Base-by-base conservation (phyloP, 1,140 invertebrate genomes). In the Charaxes varanes region DNA sequence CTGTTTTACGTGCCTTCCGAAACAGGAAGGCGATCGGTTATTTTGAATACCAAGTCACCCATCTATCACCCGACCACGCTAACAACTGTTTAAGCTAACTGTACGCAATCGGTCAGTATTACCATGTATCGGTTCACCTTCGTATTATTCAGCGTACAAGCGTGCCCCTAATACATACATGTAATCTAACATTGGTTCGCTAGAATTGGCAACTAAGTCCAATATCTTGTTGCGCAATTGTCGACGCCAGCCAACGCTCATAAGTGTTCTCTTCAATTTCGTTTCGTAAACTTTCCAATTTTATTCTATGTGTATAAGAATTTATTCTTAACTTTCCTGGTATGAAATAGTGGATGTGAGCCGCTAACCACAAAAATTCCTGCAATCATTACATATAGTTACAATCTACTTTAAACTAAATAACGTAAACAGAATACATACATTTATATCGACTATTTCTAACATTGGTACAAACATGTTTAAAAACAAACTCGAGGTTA, bases 341-440 rank as follows among this genome's bases (percentile, higher is more conserved):
- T 6, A 41, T 33, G 14, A 65, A 69, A 31, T 71, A 70, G 17
- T 76, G 60, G 3, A 74, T 27, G 24, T 71, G 71, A 1, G 45
- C 32, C 5, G 55, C 45, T n/a, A 72, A 23, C 11, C 53, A 33
- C 21, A 63, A n/a, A 18, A 53, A 49, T 4, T 52, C 60, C 68
- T 72, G 55, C 23, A 66, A 65, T 16, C 16, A 38, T 33, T 33
- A 28, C 6, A 38, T 24, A 17, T 8, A 10, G 22, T 24, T 16
- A 28, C 6, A 12, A 1, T 16, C n/a, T 30, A 4, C 4, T 2
- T 3, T 16, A 18, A 37, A 11, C 16, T 12, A 11, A 27, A 18
- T 17, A 19, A 28, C 4, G 6, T 5, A 10, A 37, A 6, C 5
- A 10, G 21, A 16, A 16, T 2, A 46, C 42, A 6, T 32, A 46